A percentile compares a stretch with the other conserved stretches of the same genome.
These are phyloP conservation scores for Procavia capensis DNA, from an alignment of 2,113 vertebrate genomes.

Conservation along the genomic window DNA sequence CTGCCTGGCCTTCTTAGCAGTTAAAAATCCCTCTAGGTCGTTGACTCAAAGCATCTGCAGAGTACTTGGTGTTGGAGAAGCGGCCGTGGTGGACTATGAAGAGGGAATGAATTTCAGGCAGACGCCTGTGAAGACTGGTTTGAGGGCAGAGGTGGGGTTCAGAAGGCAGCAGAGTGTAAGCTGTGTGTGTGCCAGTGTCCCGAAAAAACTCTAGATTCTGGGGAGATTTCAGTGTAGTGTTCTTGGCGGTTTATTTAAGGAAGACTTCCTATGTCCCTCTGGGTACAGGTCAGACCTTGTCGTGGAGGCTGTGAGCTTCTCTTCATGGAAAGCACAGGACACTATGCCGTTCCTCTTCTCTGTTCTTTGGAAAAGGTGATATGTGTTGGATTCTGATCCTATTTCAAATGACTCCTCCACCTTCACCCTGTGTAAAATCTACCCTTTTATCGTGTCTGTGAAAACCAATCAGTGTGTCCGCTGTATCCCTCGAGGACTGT, in stretches of 20 bases:
- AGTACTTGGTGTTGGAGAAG: neutral
- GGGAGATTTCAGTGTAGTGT: neutral
- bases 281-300: neutral
- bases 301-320: neutral
- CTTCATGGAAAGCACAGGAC: neutral
- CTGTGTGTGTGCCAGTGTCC: neutral
- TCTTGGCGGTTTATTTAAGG: neutral
- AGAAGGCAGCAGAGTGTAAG: neutral
- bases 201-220: neutral
- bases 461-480: neutral
- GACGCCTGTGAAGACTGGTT: neutral
- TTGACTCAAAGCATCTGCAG: neutral
- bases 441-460: neutral
- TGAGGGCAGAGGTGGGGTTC: neutral
- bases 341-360: neutral
- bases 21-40: neutral
- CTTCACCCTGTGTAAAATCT: neutral
- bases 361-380: neutral
- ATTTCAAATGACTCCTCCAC: conserved; percentile 4
- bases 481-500: neutral
- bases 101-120: neutral
- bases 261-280: no score
- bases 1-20: neutral
- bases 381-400: neutral
- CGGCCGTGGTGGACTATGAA: neutral